A percentile compares a stretch with the other conserved stretches of the same genome.
Conservation (phyloP, 2,888 invertebrate species). For the Limnephilus lunatus region DNA sequence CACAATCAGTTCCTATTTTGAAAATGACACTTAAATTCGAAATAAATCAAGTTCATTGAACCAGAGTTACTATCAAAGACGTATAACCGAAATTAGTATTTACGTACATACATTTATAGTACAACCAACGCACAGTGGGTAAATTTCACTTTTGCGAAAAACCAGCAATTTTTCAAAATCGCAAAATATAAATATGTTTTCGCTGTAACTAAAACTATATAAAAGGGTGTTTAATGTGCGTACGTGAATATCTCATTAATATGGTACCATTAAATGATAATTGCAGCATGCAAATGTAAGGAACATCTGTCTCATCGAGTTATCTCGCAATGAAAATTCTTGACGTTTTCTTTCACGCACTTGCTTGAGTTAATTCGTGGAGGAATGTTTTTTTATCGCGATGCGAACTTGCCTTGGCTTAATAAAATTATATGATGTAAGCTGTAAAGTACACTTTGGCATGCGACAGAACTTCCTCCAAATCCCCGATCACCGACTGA, state of each 20-base stretch:
- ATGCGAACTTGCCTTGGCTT: not conserved
- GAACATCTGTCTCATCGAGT: not conserved
- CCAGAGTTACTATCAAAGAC: no score
- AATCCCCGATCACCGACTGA: not conserved
- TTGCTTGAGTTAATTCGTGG: conserved; percentile 2
- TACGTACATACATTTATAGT: no score
- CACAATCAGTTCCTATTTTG: no score
- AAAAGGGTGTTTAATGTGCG: not conserved
- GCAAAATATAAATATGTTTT: no score
- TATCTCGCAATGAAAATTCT: not conserved
- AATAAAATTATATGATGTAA: conserved; percentile 10
- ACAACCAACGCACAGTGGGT: no score
- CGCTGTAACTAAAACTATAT: no score
- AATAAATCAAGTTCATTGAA: no score
- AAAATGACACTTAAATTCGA: no score
- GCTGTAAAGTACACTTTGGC: conserved; percentile 3
- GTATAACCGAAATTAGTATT: no score
- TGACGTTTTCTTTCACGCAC: conserved; percentile 1
- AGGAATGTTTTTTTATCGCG: conserved; percentile 18
- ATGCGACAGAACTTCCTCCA: not conserved
- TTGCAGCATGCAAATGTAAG: not conserved
- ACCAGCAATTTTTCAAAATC: no score
- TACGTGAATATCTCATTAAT: not conserved
- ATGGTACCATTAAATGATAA: not conserved
- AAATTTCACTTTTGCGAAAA: no score